Conservation (phyloP, 2,888 invertebrate genomes). For the Helleia helle region DNA sequence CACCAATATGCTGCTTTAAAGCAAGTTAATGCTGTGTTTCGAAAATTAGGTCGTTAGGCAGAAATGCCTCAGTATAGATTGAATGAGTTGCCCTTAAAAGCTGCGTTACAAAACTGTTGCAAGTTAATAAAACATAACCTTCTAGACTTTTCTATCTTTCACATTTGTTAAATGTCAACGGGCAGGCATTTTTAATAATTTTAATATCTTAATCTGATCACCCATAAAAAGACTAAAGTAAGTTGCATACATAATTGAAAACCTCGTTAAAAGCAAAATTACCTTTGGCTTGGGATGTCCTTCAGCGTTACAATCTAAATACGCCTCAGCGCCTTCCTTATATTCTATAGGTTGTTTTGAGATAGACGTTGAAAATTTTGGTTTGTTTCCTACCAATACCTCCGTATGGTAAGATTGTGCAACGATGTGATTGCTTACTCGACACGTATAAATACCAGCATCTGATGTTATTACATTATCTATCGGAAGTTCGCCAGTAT, state of each 20-base stretch:
- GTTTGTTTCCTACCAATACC: constrained; percentile 7
- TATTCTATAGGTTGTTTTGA: constrained; percentile 1
- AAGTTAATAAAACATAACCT: no score
- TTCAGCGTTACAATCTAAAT: constrained; percentile 12
- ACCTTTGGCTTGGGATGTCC: constrained; percentile 11
- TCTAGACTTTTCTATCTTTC: no score
- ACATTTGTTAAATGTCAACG: no score
- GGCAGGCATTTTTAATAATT: no score
- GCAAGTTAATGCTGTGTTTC: no score
- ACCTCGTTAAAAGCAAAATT: constrained; percentile 1
- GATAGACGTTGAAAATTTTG: constrained; percentile 3
- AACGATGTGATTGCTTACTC: constrained; percentile 3
- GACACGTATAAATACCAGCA: constrained; percentile 11
- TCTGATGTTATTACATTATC: background rate
- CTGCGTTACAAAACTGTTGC: no score
- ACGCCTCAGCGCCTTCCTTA: constrained; percentile 2
- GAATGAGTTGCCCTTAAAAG: no score
- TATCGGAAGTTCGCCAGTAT: constrained; percentile 5
- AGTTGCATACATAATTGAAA: background rate
- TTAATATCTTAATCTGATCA: no score
- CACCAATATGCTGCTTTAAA: background rate
- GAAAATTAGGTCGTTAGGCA: no score
- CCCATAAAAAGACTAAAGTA: no score
- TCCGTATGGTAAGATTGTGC: constrained; percentile 6
- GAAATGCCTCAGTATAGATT: no score